phyloP scores from a whole-genome alignment of 2,888 invertebrate species.

The Coelogynopora nodosa region DNA sequence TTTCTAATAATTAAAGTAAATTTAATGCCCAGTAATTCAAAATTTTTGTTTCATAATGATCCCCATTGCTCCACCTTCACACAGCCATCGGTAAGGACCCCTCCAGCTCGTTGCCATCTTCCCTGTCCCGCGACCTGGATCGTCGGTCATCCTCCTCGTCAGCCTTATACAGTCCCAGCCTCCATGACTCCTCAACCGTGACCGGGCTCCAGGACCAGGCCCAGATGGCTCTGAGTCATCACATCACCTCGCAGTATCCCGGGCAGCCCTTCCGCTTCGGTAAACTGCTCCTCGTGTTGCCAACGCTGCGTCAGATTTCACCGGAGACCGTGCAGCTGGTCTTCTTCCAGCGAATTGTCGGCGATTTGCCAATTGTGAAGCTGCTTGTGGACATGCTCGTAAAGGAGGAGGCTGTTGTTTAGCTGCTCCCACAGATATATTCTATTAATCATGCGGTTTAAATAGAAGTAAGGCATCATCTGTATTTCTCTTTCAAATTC shows the following conservation, averaged over 20 bases:
- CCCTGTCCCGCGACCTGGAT: neutral
- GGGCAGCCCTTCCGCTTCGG: conserved; percentile 72
- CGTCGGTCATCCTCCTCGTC: neutral
- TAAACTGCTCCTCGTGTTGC: conserved; percentile 71
- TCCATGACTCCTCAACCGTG: conserved; percentile 68
- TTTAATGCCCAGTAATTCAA: no score
- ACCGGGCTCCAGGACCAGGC: conserved; percentile 74
- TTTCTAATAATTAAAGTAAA: no score
- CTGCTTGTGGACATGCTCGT: conserved; percentile 68
- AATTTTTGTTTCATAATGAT: no score
- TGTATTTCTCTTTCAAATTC: no score
- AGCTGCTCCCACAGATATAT: no score
- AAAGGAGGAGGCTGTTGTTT: neutral
- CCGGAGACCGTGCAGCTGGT: conserved; percentile 68
- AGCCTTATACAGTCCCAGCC: neutral
- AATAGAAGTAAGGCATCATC: no score
- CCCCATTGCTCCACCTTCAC: neutral
- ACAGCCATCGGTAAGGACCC: neutral
- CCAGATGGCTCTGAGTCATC: conserved; percentile 70
- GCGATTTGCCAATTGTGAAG: conserved; percentile 72
- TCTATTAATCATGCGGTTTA: no score
- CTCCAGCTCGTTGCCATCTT: no score
- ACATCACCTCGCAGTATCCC: conserved; percentile 69
- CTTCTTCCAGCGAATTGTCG: conserved; percentile 75
- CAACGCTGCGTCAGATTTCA: conserved; percentile 66